Evolutionary conservation across 2,113 vertebrate genomes (phyloP).

Genomic region (Nothoprocta perdicaria): DNA sequence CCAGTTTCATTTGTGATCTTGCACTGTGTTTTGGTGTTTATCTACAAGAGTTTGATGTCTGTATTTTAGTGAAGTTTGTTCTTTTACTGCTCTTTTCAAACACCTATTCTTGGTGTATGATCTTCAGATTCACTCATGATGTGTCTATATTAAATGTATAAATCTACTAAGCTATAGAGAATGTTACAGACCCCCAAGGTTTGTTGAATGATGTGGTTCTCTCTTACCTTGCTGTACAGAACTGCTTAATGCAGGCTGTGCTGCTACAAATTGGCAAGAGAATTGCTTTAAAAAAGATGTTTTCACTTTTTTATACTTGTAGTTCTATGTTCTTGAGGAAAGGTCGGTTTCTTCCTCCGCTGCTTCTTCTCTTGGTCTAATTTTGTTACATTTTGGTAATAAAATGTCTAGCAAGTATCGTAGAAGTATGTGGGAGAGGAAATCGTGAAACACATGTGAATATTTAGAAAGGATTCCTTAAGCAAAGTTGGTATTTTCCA

Average conservation of each 20-base stretch:
- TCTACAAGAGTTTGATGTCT: background rate
- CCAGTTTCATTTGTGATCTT: background rate
- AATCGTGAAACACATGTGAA: background rate
- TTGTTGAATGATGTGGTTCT: background rate
- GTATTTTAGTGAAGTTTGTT: background rate
- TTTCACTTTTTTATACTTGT: background rate
- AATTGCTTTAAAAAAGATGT: background rate
- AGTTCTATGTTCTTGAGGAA: background rate
- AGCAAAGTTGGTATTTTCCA: background rate
- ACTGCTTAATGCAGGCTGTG: background rate
- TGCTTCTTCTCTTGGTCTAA: background rate
- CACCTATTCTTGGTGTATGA: background rate
- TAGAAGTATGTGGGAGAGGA: background rate
- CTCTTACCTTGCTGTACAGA: background rate
- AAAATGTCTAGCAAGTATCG: background rate
- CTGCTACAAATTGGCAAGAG: background rate
- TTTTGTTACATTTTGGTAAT: background rate
- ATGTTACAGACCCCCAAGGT: background rate
- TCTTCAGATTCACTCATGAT: background rate
- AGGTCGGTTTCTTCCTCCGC: background rate
- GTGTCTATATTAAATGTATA: background rate
- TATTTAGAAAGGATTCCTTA: background rate
- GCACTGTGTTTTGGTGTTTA: background rate
- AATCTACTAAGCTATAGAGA: background rate
- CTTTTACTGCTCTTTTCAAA: background rate